Evolutionary conservation across 1,140 invertebrate genomes (phyloP).

Genomic region (Drosophila watanabei): DNA sequence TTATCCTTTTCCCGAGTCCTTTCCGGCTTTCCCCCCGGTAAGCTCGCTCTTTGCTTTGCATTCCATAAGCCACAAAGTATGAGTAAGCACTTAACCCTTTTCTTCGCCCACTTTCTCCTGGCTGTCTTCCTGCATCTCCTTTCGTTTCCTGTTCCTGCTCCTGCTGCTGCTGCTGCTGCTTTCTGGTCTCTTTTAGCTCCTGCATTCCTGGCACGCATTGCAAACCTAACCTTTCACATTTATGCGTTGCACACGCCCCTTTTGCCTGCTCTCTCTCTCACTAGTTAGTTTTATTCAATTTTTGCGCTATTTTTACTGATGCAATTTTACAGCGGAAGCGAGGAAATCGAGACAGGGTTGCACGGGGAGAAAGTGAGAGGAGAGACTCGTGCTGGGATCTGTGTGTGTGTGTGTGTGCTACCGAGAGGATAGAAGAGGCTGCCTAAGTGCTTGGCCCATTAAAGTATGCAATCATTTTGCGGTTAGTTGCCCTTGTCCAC

Average conservation of each 20-base stretch:
- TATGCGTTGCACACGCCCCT: slow-evolving; percentile 48
- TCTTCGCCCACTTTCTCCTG: slow-evolving; percentile 14
- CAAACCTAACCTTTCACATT: slow-evolving; percentile 77
- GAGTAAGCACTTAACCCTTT: slow-evolving; percentile 61
- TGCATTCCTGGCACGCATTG: slow-evolving; percentile 53
- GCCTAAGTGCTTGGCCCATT: slow-evolving; percentile 80
- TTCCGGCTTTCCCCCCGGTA: background rate
- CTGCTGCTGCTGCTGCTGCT: background rate
- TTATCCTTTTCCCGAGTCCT: slow-evolving; percentile 2
- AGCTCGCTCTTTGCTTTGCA: slow-evolving; percentile 32
- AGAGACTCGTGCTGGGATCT: background rate
- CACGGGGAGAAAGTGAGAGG: slow-evolving; percentile 5
- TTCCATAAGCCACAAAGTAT: slow-evolving; percentile 57
- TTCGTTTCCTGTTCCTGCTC: background rate
- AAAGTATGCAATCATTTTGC: slow-evolving; percentile 83
- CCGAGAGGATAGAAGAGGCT: slow-evolving; percentile 18
- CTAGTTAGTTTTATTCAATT: slow-evolving; percentile 81
- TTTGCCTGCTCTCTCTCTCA: background rate
- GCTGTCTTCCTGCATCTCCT: background rate
- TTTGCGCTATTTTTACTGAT: slow-evolving; percentile 69
- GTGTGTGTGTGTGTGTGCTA: background rate
- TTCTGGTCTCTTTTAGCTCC: slow-evolving; percentile 4
- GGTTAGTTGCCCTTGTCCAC: slow-evolving; percentile 48
- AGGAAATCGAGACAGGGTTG: slow-evolving; percentile 40
- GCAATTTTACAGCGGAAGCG: slow-evolving; percentile 66